These are phyloP conservation scores for Stenopsyche tienmushanensis DNA, from an alignment of 1,140 invertebrate genomes.

Conservation along the genomic window DNA sequence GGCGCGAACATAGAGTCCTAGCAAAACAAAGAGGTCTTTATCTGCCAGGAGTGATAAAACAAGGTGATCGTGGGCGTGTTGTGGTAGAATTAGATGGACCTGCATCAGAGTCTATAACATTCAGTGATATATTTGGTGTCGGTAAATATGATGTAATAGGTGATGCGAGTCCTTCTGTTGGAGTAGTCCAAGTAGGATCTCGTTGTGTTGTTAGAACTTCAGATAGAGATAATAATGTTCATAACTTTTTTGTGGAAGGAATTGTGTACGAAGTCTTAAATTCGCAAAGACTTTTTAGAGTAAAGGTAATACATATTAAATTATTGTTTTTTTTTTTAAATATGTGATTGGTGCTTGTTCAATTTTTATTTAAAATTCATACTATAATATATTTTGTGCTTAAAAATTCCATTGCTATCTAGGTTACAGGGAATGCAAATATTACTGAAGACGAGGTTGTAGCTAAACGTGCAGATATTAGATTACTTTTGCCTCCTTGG, in stretches of 20 bases:
- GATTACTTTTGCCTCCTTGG: conserved; percentile 92
- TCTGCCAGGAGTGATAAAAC: conserved; percentile 76
- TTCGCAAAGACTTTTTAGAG: conserved; percentile 72
- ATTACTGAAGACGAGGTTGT: conserved; percentile 53
- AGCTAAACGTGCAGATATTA: conserved; percentile 82
- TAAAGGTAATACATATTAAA: conserved; percentile 65
- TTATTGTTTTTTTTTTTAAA: too few relatives aligned
- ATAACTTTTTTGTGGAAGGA: conserved; percentile 79
- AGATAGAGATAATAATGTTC: conserved; percentile 50
- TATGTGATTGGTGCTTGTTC: not conserved
- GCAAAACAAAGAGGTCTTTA: conserved; percentile 81
- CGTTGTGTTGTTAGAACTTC: conserved; percentile 61
- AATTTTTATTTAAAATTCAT: too few relatives aligned
- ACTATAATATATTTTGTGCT: too few relatives aligned
- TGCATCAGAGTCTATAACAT: conserved; percentile 59
- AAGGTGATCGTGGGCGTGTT: conserved; percentile 62
- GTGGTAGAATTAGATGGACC: conserved; percentile 72
- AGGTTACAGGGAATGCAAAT: conserved; percentile 47
- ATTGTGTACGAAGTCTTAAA: conserved; percentile 71
- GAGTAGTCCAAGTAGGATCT: conserved; percentile 60
- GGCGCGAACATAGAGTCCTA: conserved; percentile 86
- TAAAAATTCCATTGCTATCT: not conserved
- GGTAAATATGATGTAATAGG: conserved; percentile 87
- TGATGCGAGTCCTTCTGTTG: conserved; percentile 86
- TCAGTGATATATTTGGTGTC: conserved; percentile 70